A percentile compares a stretch with the other conserved stretches of the same genome.
Conservation (phyloP, 2,888 invertebrate species). For the Nephrotoma guestfalica region DNA sequence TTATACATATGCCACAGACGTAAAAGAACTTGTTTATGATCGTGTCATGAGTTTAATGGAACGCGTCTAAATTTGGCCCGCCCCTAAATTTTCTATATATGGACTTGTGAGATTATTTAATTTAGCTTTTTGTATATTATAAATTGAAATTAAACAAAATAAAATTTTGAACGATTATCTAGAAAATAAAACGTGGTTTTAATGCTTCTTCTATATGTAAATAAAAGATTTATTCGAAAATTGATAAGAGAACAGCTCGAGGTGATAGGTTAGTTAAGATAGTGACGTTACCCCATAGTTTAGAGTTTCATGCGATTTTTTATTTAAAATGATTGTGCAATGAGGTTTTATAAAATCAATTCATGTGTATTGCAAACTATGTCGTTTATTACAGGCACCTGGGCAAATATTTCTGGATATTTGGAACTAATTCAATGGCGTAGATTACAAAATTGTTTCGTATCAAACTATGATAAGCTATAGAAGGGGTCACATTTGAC, state of each 20-base stretch:
- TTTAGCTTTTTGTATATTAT: not conserved
- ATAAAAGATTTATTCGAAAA: not conserved
- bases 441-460: too few species aligned
- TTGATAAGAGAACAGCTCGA: not conserved
- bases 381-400: too few species aligned
- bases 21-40: slow-evolving; percentile 28
- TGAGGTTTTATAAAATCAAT: too few species aligned
- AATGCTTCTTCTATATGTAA: not conserved
- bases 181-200: not conserved
- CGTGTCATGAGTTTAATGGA: slow-evolving; percentile 21
- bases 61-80: slow-evolving; percentile 2
- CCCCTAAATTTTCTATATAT: not conserved
- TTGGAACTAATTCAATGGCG: too few species aligned
- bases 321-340: not conserved
- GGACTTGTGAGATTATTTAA: not conserved
- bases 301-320: not conserved
- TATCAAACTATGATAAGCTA: too few species aligned
- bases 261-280: not conserved
- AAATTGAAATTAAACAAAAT: not conserved
- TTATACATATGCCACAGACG: slow-evolving; percentile 29
- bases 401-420: too few species aligned
- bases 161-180: not conserved
- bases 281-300: not conserved
- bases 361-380: too few species aligned
- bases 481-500: too few species aligned